Evolutionary conservation across 1,140 invertebrate genomes (phyloP), one percentile per base, ranked within the genome.

Genomic region (Pectinophora gossypiella): DNA sequence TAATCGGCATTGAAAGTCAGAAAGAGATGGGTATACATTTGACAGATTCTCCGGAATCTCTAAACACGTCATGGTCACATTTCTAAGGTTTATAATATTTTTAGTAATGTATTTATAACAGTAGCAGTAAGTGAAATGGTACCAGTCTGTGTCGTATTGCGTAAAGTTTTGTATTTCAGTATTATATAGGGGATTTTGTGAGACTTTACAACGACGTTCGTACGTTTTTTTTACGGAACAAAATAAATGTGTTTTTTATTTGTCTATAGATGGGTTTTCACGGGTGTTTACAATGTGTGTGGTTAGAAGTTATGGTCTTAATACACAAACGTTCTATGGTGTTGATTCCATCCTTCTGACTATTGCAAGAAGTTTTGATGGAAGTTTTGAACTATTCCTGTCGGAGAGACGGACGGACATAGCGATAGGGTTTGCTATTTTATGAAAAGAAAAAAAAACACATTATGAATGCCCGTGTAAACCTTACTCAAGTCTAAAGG

Each of bases 181-280:
- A 84, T 84, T 85, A 77, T 67, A 70, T 77, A 80, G 72, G 70
- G 49, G 80, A 72, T 62, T 82, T 82, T 85, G 79, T 85, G 76
- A 85, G 64, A 79, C 54, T 85, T 83, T 84, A 85, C 82, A 85
- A 85, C 78, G 79, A 85, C 47, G 68, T 81, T 78, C 67, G 67
- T 77, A 77, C 55, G 59, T n/a, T 68, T 82, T 79, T 85, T 72
- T 70, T 48, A 32, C 10, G 13, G 16, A 40, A 16, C 38, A 12
- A n/a, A n/a, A n/a, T n/a, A n/a, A n/a, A n/a, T 32, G 27, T 40
- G 38, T 40, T 16, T 40, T 40, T 40, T 2, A n/a, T 32, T 32
- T 32, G 27, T 32, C n/a, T n/a, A n/a, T n/a, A n/a, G n/a, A n/a
- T n/a, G n/a, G n/a, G n/a, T n/a, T n/a, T n/a, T n/a, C n/a, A 50